Evolutionary conservation across 2,113 vertebrate genomes (phyloP).

Genomic region (Ginglymostoma cirratum): DNA sequence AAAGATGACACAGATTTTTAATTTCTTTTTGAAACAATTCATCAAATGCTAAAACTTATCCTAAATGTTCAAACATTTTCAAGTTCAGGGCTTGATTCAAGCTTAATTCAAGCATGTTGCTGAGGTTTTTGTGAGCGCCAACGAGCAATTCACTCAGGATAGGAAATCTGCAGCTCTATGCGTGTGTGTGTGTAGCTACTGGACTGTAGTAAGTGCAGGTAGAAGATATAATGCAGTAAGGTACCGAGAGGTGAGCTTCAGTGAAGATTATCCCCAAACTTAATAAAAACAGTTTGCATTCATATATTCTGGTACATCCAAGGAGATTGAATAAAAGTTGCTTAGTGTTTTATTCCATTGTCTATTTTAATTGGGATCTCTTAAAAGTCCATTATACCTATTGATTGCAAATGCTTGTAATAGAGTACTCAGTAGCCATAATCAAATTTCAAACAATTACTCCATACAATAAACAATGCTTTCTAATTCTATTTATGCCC

Average conservation of each 20-base stretch:
- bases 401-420: constrained; percentile 27
- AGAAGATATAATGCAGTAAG: no score
- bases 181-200: background rate
- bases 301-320: background rate
- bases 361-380: constrained; percentile 27
- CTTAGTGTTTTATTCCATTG: background rate
- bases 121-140: background rate
- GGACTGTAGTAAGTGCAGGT: background rate
- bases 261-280: background rate
- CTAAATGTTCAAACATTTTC: background rate
- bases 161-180: background rate
- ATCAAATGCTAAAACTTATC: background rate
- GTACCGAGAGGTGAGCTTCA: background rate
- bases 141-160: background rate
- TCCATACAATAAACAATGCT: background rate
- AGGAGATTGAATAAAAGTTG: background rate
- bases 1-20: background rate
- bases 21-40: background rate
- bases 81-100: background rate
- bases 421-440: constrained; percentile 7
- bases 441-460: constrained; percentile 33
- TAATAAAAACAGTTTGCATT: background rate
- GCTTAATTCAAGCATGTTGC: background rate
- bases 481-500: constrained; percentile 1
- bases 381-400: constrained; percentile 17